Evolutionary conservation across 2,113 vertebrate genomes (phyloP), one percentile per base, ranked within the genome.

Genomic region (Sapayoa aenigma): DNA sequence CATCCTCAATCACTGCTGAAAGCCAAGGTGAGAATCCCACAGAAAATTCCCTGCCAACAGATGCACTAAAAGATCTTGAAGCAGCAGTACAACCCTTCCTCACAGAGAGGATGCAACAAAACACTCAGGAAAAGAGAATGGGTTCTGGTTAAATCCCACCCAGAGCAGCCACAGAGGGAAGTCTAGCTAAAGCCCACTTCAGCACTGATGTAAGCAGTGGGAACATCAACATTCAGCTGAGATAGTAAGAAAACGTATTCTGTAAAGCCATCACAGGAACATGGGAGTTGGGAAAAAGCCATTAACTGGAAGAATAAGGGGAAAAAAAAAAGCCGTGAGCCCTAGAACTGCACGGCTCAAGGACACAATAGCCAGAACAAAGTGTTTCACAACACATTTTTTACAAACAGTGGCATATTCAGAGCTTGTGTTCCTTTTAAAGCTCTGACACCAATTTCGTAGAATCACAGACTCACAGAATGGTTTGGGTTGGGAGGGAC

Each of bases 321-420:
- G 25, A n/a, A 19, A 46, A 10, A 42, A 78, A 49, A 30, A 68
- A 60, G 10, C 4, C 21, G 12, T 2, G 14, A 78, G 22, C 58
- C 12, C 11, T 33, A 31, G 27, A 68, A 65, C 12, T 2, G 1
- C 14, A 33, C 2, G 8, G 46, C 39, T 85, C 49, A 66, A 90
- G 83, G 72, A 69, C 58, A 60, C 18, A 60, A 20, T 9, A 25
- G 11, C 28, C 67, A 78, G 27, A 88, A 35, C 20, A 55, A 59
- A 90, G 33, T 3, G 0, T 13, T 72, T 68, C 2, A 2, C 21
- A 86, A 66, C 2, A 5, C 1, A 0, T 50, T n/a, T 30, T 50
- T n/a, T 6, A 12, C 22, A 58, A 50, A 14, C 1, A 5, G 14
- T 6, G 19, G 35, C 18, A 20, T 9, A 47, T 14, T 80, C 39